Evolutionary conservation across 2,797 vertebrate species (phyloP), one percentile per base, ranked within the genome.

Genomic region (Eospalax fontanierii): DNA sequence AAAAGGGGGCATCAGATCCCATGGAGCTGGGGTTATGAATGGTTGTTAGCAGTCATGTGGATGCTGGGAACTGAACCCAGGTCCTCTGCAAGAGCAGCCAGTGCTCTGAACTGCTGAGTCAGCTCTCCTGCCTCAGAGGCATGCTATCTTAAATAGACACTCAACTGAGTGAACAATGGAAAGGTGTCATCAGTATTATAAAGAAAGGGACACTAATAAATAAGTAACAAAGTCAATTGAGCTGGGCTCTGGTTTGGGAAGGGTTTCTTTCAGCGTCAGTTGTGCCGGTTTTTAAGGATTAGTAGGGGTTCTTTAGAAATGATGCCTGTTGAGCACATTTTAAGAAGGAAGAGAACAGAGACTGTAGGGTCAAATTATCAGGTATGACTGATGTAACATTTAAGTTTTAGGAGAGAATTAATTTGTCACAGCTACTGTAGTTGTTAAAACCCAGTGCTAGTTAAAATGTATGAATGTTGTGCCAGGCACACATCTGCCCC

Each of bases 391-490:
- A 87, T 33, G 54, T 71, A 59, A 87, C 43, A 4, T 90, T 84
- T 95, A 57, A 82, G 30, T 78, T 87, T 40, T 68, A 75, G 40
- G 84, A 86, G 65, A 83, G 93, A 75, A 63, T 26, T 43, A 16
- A 71, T 80, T 68, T 84, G 50, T 59, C 43, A 61, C 10, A 19
- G 63, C 4, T 43, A 66, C 50, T 38, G 2, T 61, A 63, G 18
- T 28, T 88, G 16, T 93, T 93, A 30, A 50, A 38, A 22, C 30
- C 18, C 75, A 82, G 75, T 57, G 71, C 40, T 70, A 82, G 68
- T 93, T 89, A 89, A 86, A 76, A 50, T 89, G 75, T 65, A 4
- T 61, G 54, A 87, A 22, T 38, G 33, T 15, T 3, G 61, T 71
- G 40, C 33, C 14, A 68, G 59, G 57, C 18, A n/a, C 30, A 78